Evolutionary conservation across 2,113 vertebrate genomes (phyloP).

Genomic region (Cricetomys ansorgei): DNA sequence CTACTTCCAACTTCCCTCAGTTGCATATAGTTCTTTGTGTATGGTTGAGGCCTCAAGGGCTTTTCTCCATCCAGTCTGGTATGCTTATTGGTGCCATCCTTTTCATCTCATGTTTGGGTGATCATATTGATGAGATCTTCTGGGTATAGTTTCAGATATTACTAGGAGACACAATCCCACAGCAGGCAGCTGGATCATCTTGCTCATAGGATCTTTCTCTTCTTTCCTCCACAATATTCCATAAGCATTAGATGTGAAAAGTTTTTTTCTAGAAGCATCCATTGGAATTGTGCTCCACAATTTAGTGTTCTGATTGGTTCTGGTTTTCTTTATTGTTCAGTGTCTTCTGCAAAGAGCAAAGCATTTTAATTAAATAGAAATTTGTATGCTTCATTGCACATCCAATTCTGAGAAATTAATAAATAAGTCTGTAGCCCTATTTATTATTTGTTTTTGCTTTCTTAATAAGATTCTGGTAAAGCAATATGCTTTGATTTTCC

Average conservation of each 20-base stretch:
- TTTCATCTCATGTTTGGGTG: neutral
- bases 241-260: neutral
- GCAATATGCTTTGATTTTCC: constrained; percentile 73
- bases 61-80: neutral
- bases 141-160: neutral
- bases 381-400: constrained; percentile 51
- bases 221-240: neutral
- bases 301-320: neutral
- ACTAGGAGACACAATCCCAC: neutral
- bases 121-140: neutral
- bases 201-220: neutral
- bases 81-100: neutral
- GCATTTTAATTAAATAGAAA: constrained; percentile 70
- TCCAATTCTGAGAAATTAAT: constrained; percentile 12
- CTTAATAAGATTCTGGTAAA: constrained; percentile 62
- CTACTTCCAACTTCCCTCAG: neutral
- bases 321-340: neutral
- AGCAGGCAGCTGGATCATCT: neutral
- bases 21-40: neutral
- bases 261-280: neutral
- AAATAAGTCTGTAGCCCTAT: neutral
- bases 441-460: constrained; percentile 42
- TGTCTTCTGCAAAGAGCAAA: neutral
- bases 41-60: neutral
- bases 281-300: neutral